Conservation (phyloP, 2,113 vertebrate genomes). For the Gadus chalcogrammus region DNA sequence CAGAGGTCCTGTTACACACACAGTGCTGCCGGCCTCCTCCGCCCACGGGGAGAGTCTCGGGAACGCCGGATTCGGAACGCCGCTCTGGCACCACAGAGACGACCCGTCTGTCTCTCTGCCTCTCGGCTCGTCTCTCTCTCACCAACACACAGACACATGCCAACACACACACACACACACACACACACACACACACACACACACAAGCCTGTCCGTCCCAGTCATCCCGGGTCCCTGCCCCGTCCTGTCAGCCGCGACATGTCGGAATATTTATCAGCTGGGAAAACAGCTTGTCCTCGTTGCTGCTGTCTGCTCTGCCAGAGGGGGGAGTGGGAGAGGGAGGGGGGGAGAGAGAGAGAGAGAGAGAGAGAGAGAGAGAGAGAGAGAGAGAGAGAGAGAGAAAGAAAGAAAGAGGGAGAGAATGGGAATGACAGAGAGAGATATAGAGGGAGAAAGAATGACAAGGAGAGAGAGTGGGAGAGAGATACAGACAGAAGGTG, state of each 20-base stretch:
- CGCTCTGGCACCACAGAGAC: slow-evolving; percentile 35
- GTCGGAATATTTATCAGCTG: slow-evolving; percentile 60
- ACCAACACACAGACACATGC: slow-evolving; percentile 4
- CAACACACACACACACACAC: neutral
- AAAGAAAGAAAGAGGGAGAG: slow-evolving; percentile 2
- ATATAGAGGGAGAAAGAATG: no score
- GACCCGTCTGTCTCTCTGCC: slow-evolving; percentile 23
- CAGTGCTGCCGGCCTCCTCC: slow-evolving; percentile 17
- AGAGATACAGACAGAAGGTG: no score
- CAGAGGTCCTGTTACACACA: slow-evolving; percentile 48
- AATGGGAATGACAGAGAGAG: neutral
- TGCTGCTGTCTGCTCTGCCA: slow-evolving; percentile 59
- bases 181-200: slow-evolving; percentile 7
- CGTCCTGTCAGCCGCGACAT: slow-evolving; percentile 44
- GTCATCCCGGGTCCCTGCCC: slow-evolving; percentile 43
- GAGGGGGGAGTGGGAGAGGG: slow-evolving; percentile 19
- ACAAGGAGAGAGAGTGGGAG: no score
- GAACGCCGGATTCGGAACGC: slow-evolving; percentile 23
- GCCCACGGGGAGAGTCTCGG: slow-evolving; percentile 29
- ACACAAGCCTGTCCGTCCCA: slow-evolving; percentile 18
- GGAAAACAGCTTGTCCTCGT: slow-evolving; percentile 63
- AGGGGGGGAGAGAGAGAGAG: slow-evolving; percentile 5
- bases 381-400: slow-evolving; percentile 13
- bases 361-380: neutral
- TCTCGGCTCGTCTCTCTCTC: slow-evolving; percentile 1